Evolutionary conservation across 2,797 vertebrate genomes (phyloP).

Genomic region (Protosalanx chinensis): DNA sequence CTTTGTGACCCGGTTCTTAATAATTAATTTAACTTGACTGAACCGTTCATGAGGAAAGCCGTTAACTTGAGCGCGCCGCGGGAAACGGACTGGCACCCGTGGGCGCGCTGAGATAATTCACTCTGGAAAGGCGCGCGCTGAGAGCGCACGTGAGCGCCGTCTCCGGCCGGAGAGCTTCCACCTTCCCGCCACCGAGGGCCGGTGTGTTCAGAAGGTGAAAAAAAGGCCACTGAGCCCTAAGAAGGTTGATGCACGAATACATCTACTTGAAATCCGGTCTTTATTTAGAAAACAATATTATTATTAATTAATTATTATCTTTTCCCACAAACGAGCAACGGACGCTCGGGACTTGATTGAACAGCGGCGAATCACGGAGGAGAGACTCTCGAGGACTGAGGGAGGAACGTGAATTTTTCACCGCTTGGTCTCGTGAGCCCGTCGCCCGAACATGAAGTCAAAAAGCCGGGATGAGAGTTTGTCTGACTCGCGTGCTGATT

Average conservation of each 20-base stretch:
- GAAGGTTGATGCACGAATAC: too few relatives aligned
- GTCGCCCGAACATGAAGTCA: conserved; percentile 60
- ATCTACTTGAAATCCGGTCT: neutral
- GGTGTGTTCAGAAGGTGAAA: neutral
- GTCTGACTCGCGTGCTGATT: conserved; percentile 68
- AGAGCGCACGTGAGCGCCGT: neutral
- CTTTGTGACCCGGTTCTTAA: neutral
- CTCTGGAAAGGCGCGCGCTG: neutral
- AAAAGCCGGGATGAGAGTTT: conserved; percentile 70
- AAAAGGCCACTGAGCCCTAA: neutral
- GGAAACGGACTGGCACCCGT: neutral
- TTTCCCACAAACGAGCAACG: neutral
- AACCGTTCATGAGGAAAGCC: neutral
- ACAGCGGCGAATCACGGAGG: neutral
- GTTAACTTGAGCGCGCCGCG: neutral
- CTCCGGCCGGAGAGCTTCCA: neutral
- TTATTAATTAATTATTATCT: neutral
- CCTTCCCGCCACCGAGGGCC: neutral
- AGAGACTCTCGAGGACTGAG: neutral
- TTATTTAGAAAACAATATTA: neutral
- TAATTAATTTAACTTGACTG: neutral
- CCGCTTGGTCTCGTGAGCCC: conserved; percentile 22
- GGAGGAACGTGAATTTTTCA: conserved; percentile 1
- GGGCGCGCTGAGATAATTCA: neutral
- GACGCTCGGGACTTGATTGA: conserved; percentile 24